Conservation (phyloP, 2,797 vertebrate genomes). For the Lepidocolaptes lacrymiger region DNA sequence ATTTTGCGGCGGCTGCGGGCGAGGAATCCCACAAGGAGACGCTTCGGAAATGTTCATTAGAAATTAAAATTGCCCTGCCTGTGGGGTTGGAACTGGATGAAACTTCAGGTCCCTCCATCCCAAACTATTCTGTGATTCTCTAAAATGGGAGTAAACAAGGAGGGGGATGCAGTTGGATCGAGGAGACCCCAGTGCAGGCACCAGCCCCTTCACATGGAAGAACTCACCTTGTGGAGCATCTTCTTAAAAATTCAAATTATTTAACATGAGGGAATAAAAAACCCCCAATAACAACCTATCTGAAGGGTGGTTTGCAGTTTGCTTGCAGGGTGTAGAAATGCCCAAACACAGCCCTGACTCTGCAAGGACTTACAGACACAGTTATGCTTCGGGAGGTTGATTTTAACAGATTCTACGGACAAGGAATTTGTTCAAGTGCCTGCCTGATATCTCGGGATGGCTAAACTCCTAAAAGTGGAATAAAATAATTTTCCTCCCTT, state of each 20-base stretch:
- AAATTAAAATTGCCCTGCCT: background rate
- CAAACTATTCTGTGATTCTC: background rate
- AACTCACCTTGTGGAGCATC: background rate
- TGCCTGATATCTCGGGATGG: background rate
- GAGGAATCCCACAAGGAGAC: background rate
- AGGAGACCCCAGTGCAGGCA: background rate
- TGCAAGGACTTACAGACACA: rapidly evolving
- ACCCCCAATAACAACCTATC: rapidly evolving
- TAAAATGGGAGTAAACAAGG: background rate
- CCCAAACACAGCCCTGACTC: rapidly evolving
- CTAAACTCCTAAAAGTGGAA: background rate
- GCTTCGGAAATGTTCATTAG: background rate
- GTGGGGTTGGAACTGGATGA: background rate
- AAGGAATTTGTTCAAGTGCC: background rate
- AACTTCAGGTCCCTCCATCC: background rate
- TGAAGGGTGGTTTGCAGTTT: background rate
- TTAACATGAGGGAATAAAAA: background rate
- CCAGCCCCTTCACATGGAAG: background rate
- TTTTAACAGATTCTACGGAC: background rate
- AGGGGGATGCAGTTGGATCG: rapidly evolving
- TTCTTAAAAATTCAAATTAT: background rate
- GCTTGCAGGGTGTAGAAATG: background rate
- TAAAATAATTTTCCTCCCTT: background rate
- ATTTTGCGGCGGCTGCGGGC: background rate
- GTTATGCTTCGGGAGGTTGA: background rate